Evolutionary conservation across 2,113 vertebrate genomes (phyloP).

Genomic region (Periophthalmodon schlosseri): DNA sequence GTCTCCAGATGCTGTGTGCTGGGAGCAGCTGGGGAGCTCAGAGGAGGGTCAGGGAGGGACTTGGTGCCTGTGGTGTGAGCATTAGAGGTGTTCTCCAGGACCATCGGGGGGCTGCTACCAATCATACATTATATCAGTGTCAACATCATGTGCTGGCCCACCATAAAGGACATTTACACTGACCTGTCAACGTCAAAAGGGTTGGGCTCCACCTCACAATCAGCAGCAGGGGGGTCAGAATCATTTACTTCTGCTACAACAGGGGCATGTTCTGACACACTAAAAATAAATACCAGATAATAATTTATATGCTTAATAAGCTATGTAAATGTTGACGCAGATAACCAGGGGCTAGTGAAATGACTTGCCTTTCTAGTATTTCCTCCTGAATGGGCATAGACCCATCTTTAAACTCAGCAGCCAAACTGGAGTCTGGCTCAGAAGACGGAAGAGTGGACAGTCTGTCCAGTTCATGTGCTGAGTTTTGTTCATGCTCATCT

Average conservation of each 20-base stretch:
- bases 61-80: constrained; percentile 65
- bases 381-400: constrained; percentile 78
- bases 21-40: constrained; percentile 27
- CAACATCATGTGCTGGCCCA: background rate
- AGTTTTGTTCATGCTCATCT: constrained; percentile 28
- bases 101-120: constrained; percentile 57
- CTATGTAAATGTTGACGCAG: background rate
- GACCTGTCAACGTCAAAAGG: constrained; percentile 84
- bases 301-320: background rate
- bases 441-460: constrained; percentile 28
- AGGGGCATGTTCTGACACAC: constrained; percentile 73
- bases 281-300: constrained; percentile 17
- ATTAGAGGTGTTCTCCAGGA: constrained; percentile 72
- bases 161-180: constrained; percentile 28
- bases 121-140: background rate
- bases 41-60: constrained; percentile 34
- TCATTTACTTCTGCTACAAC: constrained; percentile 77
- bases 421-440: background rate
- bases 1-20: constrained; percentile 40
- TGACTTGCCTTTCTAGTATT: constrained; percentile 77
- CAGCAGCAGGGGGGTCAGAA: constrained; percentile 65
- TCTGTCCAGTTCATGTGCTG: constrained; percentile 68
- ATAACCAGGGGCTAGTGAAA: constrained; percentile 18
- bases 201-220: constrained; percentile 84
- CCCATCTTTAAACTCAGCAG: constrained; percentile 67